Evolutionary conservation across 1,140 invertebrate genomes (phyloP), one percentile per base, ranked within the genome.

Genomic region (Diorhabda carinulata): DNA sequence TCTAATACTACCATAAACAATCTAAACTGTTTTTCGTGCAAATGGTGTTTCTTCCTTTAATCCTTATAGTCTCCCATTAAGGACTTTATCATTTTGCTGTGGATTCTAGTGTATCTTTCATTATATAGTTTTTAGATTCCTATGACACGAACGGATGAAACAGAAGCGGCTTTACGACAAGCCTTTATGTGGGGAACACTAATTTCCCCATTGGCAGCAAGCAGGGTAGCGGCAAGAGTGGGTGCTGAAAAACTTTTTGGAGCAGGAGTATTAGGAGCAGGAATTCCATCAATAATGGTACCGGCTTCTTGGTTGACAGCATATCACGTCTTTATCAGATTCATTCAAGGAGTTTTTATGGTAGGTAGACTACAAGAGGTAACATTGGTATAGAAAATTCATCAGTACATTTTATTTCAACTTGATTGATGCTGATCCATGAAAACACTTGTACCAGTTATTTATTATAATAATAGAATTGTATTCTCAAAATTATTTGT

Each of bases 101-200:
- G 25, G 1, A 25, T 25, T 25, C 25, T 25, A 25, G 25, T 25
- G 25, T 25, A 25, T 25, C 25, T 25, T 25, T 25, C 25, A 25
- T 25, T 25, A 25, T 52, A 52, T n/a, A 52, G n/a, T 59, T 64
- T 72, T 43, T 62, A 81, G 74, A 80, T 81, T 67, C 77, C 85
- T 75, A 77, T 86, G 72, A 84, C 84, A 0, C 81, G 81, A 72
- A 85, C 84, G 9, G 85, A 86, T 71, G 76, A 83, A 64, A 82
- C 84, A 2, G 85, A 87, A 71, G 83, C 84, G 0, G 84, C 84
- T 66, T 81, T 87, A 76, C 77, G 85, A 4, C 84, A 86, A 69
- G 84, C 85, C 3, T 87, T 86, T 72, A 77, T 87, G 69, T 87
- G 85, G 86, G 86, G 86, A 7, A 84, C 85, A 64, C 80, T 87